These are phyloP conservation scores for Goniozus legneri DNA, from an alignment of 1,140 invertebrate genomes.

Conservation along the genomic window DNA sequence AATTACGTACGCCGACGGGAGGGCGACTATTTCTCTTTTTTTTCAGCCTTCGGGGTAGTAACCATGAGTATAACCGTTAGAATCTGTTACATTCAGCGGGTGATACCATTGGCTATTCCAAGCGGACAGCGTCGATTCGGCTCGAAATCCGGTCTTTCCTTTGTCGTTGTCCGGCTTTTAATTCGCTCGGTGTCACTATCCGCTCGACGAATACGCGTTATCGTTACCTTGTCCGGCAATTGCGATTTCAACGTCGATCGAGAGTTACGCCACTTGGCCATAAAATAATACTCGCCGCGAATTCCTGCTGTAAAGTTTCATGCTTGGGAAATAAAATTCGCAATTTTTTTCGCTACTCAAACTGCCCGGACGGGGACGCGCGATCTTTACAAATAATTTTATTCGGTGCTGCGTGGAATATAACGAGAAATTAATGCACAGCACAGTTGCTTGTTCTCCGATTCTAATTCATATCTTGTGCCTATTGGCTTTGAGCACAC, in stretches of 20 bases:
- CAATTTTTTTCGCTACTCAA: no score
- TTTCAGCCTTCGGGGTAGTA: slow-evolving; percentile 13
- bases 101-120: slow-evolving; percentile 22
- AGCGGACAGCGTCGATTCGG: slow-evolving; percentile 4
- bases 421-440: slow-evolving; percentile 5
- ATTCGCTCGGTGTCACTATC: no score
- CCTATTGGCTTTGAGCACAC: slow-evolving; percentile 13
- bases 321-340: no score
- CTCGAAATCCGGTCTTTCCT: slow-evolving; percentile 15
- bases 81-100: slow-evolving; percentile 37
- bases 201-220: no score
- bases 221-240: no score
- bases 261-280: no score
- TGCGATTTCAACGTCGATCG: no score
- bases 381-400: no score
- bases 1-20: slow-evolving; percentile 28
- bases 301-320: no score
- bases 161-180: background rate
- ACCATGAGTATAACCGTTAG: slow-evolving; percentile 37
- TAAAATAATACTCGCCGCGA: no score
- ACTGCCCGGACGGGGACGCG: no score
- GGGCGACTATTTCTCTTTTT: background rate
- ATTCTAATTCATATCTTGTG: slow-evolving; percentile 8
- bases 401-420: background rate
- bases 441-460: slow-evolving; percentile 20